Evolutionary conservation across 2,113 vertebrate genomes (phyloP).

Genomic region (Pipa parva): DNA sequence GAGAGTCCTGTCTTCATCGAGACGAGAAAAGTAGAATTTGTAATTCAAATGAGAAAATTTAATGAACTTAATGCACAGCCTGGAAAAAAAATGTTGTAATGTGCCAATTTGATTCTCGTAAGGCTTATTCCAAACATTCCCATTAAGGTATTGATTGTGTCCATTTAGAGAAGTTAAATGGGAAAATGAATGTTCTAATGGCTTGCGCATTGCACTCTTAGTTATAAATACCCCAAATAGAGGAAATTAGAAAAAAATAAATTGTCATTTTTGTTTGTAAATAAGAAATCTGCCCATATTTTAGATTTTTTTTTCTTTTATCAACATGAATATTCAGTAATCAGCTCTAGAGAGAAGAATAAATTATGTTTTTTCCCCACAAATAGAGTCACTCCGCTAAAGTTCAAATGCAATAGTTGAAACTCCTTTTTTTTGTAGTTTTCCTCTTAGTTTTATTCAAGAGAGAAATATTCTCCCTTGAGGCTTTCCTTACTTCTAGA

Average conservation of each 20-base stretch:
- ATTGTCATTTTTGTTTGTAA: too few species aligned
- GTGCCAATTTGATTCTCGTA: conserved; percentile 56
- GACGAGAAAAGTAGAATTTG: conserved; percentile 61
- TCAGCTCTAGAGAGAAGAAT: too few species aligned
- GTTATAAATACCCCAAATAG: conserved; percentile 34
- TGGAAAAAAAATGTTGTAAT: conserved; percentile 53
- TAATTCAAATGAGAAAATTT: conserved; percentile 66
- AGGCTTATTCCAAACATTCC: conserved; percentile 57
- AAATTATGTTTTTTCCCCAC: too few species aligned
- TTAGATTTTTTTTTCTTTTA: too few species aligned
- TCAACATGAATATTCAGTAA: too few species aligned
- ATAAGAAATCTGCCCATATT: too few species aligned
- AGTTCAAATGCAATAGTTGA: too few species aligned
- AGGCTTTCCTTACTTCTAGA: too few species aligned
- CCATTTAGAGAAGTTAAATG: conserved; percentile 52
- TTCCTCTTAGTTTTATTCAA: too few species aligned
- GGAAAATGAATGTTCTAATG: conserved; percentile 44
- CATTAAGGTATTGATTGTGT: conserved; percentile 63
- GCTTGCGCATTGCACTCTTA: conserved; percentile 45
- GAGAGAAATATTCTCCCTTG: too few species aligned
- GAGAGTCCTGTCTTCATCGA: conserved; percentile 53
- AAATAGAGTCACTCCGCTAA: too few species aligned
- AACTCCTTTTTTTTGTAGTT: too few species aligned
- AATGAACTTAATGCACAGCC: conserved; percentile 60
- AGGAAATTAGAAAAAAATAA: conserved; percentile 33